phyloP scores from a whole-genome alignment of 2,113 vertebrate species.

The Misgurnus anguillicaudatus region DNA sequence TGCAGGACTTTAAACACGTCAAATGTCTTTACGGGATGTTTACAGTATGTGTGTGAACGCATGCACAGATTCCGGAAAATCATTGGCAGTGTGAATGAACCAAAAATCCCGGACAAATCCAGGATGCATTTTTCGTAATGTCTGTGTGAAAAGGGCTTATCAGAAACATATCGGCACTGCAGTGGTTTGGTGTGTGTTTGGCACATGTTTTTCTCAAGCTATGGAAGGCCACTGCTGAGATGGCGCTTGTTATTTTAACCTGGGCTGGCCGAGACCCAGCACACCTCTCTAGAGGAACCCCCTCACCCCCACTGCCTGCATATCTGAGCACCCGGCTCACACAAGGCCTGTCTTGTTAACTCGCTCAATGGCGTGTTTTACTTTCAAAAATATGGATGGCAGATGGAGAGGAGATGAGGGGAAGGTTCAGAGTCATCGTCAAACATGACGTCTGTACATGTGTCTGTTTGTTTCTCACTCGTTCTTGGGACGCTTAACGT shows the following conservation, averaged over 20 bases:
- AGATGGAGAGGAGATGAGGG: conserved; percentile 47
- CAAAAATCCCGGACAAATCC: too few species aligned
- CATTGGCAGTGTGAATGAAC: too few species aligned
- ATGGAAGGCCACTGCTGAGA: conserved; percentile 35
- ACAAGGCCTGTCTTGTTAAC: conserved; percentile 63
- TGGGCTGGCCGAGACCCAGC: conserved; percentile 48
- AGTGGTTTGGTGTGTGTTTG: conserved; percentile 5
- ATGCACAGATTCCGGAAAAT: too few species aligned
- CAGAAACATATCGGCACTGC: too few species aligned
- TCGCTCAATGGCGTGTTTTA: conserved; percentile 54
- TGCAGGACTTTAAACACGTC: too few species aligned
- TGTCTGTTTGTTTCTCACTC: conserved; percentile 38
- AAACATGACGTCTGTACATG: conserved; percentile 44
- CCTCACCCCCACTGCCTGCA: conserved; percentile 45
- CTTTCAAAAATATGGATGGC: conserved; percentile 56
- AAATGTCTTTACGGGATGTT: too few species aligned
- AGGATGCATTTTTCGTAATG: too few species aligned
- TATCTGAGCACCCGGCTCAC: conserved; percentile 49
- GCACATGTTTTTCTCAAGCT: conserved; percentile 39
- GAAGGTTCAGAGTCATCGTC: conserved; percentile 34
- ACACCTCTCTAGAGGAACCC: conserved; percentile 24
- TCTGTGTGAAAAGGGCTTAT: too few species aligned
- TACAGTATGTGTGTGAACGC: too few species aligned
- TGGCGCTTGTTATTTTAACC: conserved; percentile 59
- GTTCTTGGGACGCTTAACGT: background rate